These are phyloP conservation scores for Orchesellides sinensis DNA, from an alignment of 2,888 invertebrate species.

Conservation along the genomic window DNA sequence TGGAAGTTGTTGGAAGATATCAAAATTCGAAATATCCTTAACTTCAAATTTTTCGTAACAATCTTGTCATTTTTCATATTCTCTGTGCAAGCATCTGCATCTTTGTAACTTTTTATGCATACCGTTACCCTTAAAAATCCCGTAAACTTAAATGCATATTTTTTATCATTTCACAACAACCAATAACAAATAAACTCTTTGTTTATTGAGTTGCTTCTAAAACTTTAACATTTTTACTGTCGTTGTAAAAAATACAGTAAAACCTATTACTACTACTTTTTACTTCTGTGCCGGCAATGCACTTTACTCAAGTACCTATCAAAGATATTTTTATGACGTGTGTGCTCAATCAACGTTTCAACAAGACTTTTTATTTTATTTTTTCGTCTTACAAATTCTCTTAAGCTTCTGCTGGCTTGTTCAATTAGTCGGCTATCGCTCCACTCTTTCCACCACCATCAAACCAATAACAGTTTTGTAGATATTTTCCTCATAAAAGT, in stretches of 20 bases:
- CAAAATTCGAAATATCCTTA: no score
- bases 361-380: background rate
- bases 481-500: background rate
- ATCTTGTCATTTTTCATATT: no score
- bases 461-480: background rate
- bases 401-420: background rate
- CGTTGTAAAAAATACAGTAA: background rate
- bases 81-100: no score
- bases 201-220: background rate
- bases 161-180: background rate
- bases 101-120: no score
- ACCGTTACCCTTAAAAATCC: background rate
- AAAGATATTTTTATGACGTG: constrained; percentile 28
- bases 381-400: background rate
- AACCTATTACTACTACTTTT: background rate
- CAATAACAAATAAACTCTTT: background rate
- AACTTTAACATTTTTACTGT: background rate
- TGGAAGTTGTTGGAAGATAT: no score
- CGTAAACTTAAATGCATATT: background rate
- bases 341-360: constrained; percentile 30
- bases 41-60: no score
- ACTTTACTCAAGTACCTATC: constrained; percentile 15
- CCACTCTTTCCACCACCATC: background rate
- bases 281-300: background rate
- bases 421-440: no score